Conservation (phyloP, 2,113 vertebrate genomes). For the Malurus melanocephalus region DNA sequence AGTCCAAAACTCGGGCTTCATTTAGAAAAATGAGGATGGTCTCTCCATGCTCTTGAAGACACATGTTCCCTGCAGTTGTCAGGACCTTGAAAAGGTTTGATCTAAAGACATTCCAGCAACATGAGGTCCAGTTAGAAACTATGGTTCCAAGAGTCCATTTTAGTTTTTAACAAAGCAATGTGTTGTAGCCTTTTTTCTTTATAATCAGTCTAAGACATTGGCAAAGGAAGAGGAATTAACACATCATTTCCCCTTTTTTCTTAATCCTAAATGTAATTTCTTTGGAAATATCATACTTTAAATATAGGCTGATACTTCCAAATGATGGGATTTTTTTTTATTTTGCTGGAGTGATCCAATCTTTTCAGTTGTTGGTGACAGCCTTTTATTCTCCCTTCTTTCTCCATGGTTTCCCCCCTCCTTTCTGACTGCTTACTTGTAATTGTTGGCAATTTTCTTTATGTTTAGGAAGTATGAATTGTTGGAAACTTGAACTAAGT, state of each 20-base stretch:
- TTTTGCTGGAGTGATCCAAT: not conserved
- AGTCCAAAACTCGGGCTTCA: not conserved
- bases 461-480: not conserved
- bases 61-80: rapidly evolving
- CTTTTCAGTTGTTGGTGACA: not conserved
- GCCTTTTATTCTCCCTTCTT: not conserved
- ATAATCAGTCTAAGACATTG: not conserved
- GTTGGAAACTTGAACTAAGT: not conserved
- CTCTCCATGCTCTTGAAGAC: not conserved
- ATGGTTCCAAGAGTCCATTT: not conserved
- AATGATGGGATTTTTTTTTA: not conserved
- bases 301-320: not conserved
- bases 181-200: not conserved
- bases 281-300: not conserved
- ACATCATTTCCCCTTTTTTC: not conserved
- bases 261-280: not conserved
- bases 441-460: not conserved
- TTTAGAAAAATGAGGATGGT: not conserved
- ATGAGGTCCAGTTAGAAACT: not conserved
- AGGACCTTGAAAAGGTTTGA: not conserved
- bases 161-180: not conserved
- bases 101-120: not conserved
- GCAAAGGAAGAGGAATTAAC: not conserved
- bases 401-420: not conserved
- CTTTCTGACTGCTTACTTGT: not conserved